Percentiles rank a stretch among this genome's conserved stretches.
Evolutionary conservation across 1,140 invertebrate species (phyloP).

Genomic region (Glossosoma conforme): DNA sequence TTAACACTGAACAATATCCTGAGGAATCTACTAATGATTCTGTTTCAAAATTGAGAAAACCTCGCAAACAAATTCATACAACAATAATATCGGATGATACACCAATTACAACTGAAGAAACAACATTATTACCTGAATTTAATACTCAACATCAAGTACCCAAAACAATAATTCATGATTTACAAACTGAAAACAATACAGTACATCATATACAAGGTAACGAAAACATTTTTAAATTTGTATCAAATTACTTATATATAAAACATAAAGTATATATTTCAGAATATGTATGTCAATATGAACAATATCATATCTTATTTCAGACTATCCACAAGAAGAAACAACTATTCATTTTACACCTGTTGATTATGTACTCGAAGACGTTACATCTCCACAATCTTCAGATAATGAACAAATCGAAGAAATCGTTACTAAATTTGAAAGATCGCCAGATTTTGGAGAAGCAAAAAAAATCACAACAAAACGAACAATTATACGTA

Average conservation of each 20-base stretch:
- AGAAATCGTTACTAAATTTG: conserved; percentile 54
- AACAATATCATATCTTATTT: conserved; percentile 9
- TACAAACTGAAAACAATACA: conserved; percentile 34
- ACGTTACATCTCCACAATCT: conserved; percentile 39
- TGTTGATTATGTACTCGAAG: conserved; percentile 41
- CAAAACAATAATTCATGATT: neutral
- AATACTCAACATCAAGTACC: conserved; percentile 16
- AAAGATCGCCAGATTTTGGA: conserved; percentile 41
- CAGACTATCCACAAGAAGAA: conserved; percentile 27
- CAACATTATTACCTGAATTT: conserved; percentile 10
- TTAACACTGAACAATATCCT: conserved; percentile 1
- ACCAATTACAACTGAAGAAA: conserved; percentile 17
- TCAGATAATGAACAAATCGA: conserved; percentile 49
- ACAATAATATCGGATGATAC: too few species aligned
- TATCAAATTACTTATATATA: conserved; percentile 17
- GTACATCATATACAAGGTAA: conserved; percentile 37
- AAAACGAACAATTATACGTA: conserved; percentile 50
- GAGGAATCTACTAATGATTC: conserved; percentile 4
- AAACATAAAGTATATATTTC: conserved; percentile 9
- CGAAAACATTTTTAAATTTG: conserved; percentile 35
- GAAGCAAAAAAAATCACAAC: conserved; percentile 50
- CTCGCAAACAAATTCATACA: conserved; percentile 7
- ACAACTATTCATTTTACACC: neutral
- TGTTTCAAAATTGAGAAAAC: conserved; percentile 2
- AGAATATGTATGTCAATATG: neutral